Evolutionary conservation across 2,797 vertebrate species (phyloP), one percentile per base, ranked within the genome.

Genomic region (Podarcis lilfordi): DNA sequence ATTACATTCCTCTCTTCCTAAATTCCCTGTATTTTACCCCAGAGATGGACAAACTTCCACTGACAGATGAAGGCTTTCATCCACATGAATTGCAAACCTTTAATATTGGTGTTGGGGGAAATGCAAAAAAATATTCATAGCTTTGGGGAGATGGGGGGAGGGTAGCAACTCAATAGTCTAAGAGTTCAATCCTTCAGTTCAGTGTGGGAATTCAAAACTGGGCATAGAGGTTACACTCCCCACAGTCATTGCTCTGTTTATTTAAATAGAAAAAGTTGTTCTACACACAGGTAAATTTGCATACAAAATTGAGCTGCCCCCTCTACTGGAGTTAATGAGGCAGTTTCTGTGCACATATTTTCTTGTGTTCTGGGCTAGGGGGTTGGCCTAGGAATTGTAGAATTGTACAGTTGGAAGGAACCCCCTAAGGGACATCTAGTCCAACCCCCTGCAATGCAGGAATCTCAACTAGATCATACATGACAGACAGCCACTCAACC

Each of bases 1-100:
- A 85, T 95, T 85, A 90, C 82, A 92, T 89, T 92, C 40, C 80
- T 88, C 90, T 92, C 85, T 92, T 86, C 92, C 86, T 91, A 93
- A 93, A 94, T 91, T 90, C 90, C 74, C 91, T 72, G 32, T 87
- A 90, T 94, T 94, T 94, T 93, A 93, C 92, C 86, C 92, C 64
- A 85, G 89, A 93, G 88, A 91, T 93, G 81, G 81, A 29, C 87
- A 71, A 86, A 94, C 88, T 94, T 94, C 89, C 88, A 90, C 55
- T 83, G 86, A 84, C 88, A 43, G 69, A 84, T 59, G 78, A 93
- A 92, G 17, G 45, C 35, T 72, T 93, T 82, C 75, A 90, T 88
- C 80, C 89, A 86, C 0, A 0, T 6, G 15, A 83, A 86, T 79
- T 93, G 92, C 89, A 91, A 93, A 90, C 89, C 40, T 82, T 37